Percentiles rank a stretch among this genome's conserved stretches.
Conservation (phyloP, 2,888 invertebrate genomes). For the Amphipyra tragopoginis region DNA sequence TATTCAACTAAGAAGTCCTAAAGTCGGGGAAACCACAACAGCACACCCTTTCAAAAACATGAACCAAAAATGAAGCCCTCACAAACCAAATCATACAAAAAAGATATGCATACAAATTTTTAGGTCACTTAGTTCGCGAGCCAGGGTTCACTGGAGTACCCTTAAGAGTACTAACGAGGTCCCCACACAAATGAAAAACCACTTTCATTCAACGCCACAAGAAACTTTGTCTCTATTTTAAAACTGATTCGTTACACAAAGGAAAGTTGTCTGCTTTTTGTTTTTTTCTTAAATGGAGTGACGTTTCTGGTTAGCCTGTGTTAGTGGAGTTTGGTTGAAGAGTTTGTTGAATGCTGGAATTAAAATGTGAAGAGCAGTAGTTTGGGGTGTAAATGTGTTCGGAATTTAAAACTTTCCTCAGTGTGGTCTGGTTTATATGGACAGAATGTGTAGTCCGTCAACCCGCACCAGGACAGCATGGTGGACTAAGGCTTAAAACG, state of each 20-base stretch:
- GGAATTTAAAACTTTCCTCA: not conserved
- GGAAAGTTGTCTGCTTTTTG: conserved; percentile 37
- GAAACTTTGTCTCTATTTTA: conserved; percentile 61
- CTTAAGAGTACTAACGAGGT: conserved; percentile 65
- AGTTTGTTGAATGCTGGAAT: not conserved
- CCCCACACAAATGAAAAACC: conserved; percentile 64
- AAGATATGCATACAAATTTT: conserved; percentile 57
- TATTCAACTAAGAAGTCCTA: no score
- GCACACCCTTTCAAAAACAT: conserved; percentile 2
- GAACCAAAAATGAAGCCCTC: conserved; percentile 20
- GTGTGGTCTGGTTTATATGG: not conserved
- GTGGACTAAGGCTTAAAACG: no score
- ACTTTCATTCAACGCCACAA: conserved; percentile 51
- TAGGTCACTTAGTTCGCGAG: conserved; percentile 59
- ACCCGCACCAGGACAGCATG: no score
- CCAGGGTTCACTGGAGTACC: conserved; percentile 49
- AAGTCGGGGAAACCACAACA: no score
- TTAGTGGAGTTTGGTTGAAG: conserved; percentile 1
- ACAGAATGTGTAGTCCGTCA: no score
- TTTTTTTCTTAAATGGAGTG: conserved; percentile 41
- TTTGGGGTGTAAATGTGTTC: not conserved
- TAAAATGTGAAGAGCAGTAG: not conserved
- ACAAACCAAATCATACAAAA: conserved; percentile 38
- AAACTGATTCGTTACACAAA: conserved; percentile 58
- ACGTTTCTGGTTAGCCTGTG: conserved; percentile 21